Evolutionary conservation across 2,888 invertebrate genomes (phyloP), one percentile per base, ranked within the genome.

Genomic region (Oegoconia quadripuncta): DNA sequence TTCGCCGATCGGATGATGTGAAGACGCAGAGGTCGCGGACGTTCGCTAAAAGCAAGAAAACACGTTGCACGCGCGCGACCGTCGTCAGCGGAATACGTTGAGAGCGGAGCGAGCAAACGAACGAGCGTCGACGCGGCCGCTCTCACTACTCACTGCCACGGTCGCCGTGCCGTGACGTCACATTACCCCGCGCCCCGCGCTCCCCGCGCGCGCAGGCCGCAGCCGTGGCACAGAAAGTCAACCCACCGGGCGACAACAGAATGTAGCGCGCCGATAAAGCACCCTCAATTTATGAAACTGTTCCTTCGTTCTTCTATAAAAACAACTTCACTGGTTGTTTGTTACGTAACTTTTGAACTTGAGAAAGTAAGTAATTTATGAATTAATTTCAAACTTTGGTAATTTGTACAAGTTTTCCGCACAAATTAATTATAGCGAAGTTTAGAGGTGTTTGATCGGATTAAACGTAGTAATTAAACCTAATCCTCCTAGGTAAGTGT

Each of bases 131-230:
- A 66, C 76, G 80, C 79, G 78, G 73, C 73, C 77, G 81, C 83
- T 82, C 82, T 80, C 81, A 69, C 74, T 74, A 60, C 74, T 74
- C 81, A 87, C 86, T 86, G 87, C 84, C 88, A 87, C 84, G 88
- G 87, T 84, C 87, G 84, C 64, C 67, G 80, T 84, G 86, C 84
- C 86, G 87, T 86, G 86, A 83, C 80, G 54, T 39, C 56, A 46
- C 66, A 60, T 59, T 58, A 59, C 70, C 59, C 60, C 72, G 50
- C 60, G 40, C 55, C 56, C 59, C 58, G 48, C 54, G 40, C 43
- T 40, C 42, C 32, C 33, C 57, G 48, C 60, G 45, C 53, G 34
- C 58, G 45, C 43, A 58, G 53, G 41, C 50, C 74, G 67, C 76
- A 74, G 64, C 78, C 80, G 74, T 77, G 80, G 74, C 82, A 78